Conservation (phyloP, 1,140 invertebrate species). For the Thaumatotibia leucotreta region DNA sequence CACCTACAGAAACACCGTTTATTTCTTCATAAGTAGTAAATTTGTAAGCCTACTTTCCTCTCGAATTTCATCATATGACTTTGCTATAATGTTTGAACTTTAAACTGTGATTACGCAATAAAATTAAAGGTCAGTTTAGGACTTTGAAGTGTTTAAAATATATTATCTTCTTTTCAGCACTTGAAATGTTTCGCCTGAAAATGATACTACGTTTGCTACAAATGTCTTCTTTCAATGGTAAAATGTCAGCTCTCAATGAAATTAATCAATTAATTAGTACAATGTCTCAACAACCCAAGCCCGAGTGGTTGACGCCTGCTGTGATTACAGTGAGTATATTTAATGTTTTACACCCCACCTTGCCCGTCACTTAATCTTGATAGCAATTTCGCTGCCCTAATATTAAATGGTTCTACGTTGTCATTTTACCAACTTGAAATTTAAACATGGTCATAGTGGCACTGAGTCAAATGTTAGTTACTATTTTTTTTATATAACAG, state of each 20-base stretch:
- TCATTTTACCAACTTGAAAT: no score
- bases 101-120: neutral
- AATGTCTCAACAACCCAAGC: slow-evolving; percentile 93
- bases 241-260: slow-evolving; percentile 99
- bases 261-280: slow-evolving; percentile 98
- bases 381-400: no score
- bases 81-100: neutral
- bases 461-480: no score
- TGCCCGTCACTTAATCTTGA: no score
- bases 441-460: no score
- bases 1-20: neutral
- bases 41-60: neutral
- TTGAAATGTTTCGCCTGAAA: slow-evolving; percentile 97
- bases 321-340: slow-evolving; percentile 89
- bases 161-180: slow-evolving; percentile 83
- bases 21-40: neutral
- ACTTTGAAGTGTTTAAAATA: neutral
- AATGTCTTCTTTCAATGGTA: slow-evolving; percentile 99
- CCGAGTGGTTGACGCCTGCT: slow-evolving; percentile 96
- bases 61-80: no score
- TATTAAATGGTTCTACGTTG: no score
- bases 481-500: no score
- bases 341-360: no score
- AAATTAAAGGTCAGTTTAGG: neutral
- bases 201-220: slow-evolving; percentile 97